phyloP scores from a whole-genome alignment of 2,797 vertebrate genomes.

The Scomberomorus guttatus region DNA sequence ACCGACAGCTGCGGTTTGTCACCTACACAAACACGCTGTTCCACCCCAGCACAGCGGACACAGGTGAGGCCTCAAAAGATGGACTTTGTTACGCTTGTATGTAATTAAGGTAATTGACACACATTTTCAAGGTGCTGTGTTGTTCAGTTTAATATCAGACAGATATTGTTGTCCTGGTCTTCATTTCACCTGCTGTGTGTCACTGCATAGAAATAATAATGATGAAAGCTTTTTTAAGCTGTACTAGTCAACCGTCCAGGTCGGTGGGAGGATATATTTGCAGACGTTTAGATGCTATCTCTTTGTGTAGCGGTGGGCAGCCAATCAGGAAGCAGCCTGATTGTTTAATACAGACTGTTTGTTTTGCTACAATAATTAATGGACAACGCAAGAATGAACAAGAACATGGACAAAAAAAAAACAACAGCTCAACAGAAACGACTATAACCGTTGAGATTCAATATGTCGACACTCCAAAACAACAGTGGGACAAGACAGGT shows the following conservation, averaged over 20 bases:
- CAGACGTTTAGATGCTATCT: not conserved
- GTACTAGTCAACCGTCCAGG: too few relatives aligned
- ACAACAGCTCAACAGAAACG: not conserved
- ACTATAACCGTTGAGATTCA: not conserved
- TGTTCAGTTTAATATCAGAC: too few relatives aligned
- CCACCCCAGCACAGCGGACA: conserved; percentile 92
- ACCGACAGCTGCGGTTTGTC: conserved; percentile 93
- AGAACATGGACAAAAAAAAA: not conserved
- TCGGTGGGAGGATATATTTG: not conserved
- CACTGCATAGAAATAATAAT: not conserved
- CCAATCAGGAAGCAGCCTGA: not conserved
- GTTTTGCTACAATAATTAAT: not conserved
- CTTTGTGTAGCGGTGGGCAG: not conserved
- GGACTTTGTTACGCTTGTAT: not conserved
- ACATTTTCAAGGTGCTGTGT: not conserved
- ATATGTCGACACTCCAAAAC: not conserved
- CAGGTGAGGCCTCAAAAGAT: conserved; percentile 81
- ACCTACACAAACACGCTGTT: conserved; percentile 92
- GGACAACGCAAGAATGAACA: not conserved
- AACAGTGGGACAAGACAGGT: not conserved
- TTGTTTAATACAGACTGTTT: conserved; percentile 2
- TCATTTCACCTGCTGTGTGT: not conserved
- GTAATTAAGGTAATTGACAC: too few relatives aligned
- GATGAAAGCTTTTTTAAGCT: too few relatives aligned
- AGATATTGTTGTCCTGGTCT: not conserved